phyloP scores from a whole-genome alignment of 2,888 invertebrate genomes.

The Desoria tigrina region DNA sequence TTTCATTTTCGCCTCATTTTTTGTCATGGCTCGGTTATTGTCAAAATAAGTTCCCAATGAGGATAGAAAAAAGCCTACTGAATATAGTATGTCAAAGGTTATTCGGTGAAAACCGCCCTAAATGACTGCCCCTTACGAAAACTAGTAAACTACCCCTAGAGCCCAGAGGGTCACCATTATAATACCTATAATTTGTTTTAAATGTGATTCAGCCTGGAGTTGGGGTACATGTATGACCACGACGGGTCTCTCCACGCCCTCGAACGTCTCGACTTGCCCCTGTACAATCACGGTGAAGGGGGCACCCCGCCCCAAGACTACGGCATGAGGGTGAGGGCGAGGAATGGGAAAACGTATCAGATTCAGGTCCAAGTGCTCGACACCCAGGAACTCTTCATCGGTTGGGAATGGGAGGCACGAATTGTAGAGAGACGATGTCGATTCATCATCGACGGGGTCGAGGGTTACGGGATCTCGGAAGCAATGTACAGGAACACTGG shows the following conservation, averaged over 20 bases:
- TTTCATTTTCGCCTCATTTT: too few relatives aligned
- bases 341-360: slow-evolving; percentile 61
- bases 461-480: slow-evolving; percentile 68
- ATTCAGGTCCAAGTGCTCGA: slow-evolving; percentile 63
- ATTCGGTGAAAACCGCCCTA: too few relatives aligned
- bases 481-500: slow-evolving; percentile 66
- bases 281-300: slow-evolving; percentile 67
- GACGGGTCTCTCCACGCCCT: slow-evolving; percentile 63
- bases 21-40: too few relatives aligned
- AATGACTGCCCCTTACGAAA: too few relatives aligned
- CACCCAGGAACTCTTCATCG: slow-evolving; percentile 64
- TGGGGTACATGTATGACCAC: slow-evolving; percentile 66
- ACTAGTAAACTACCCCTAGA: too few relatives aligned
- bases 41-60: too few relatives aligned
- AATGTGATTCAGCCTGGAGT: slow-evolving; percentile 62
- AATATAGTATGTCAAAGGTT: slow-evolving; percentile 54
- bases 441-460: slow-evolving; percentile 65
- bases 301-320: slow-evolving; percentile 65
- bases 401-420: slow-evolving; percentile 64
- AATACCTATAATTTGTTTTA: too few relatives aligned
- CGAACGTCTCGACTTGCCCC: slow-evolving; percentile 62
- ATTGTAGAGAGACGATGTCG: slow-evolving; percentile 65
- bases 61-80: slow-evolving; percentile 59
- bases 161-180: too few relatives aligned
- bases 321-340: slow-evolving; percentile 64